Conservation (phyloP, 2,797 vertebrate species). For the Poecile montanus region DNA sequence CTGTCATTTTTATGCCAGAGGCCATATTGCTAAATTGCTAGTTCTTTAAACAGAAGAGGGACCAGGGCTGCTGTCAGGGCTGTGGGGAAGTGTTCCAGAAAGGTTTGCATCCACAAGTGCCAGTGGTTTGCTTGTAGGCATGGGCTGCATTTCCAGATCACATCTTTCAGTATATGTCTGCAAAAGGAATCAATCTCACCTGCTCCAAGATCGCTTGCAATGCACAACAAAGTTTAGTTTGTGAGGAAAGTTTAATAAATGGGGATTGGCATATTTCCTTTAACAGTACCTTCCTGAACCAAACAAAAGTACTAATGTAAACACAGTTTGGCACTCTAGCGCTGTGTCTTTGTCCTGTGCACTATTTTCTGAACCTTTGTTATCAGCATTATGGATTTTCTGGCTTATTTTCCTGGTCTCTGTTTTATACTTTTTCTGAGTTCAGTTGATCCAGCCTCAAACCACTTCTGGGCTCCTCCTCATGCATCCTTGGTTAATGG, state of each 20-base stretch:
- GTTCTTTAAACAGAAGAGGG: background rate
- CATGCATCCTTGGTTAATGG: background rate
- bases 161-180: background rate
- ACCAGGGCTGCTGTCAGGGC: background rate
- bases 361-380: background rate
- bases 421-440: background rate
- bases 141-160: background rate
- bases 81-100: background rate
- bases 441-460: background rate
- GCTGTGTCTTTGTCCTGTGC: background rate
- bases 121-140: background rate
- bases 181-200: background rate
- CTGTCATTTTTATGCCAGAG: background rate
- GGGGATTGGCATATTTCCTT: background rate
- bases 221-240: background rate
- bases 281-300: background rate
- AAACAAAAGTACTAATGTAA: background rate
- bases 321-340: background rate
- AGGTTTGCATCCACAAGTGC: background rate
- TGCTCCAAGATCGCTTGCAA: background rate
- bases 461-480: background rate
- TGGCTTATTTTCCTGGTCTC: background rate
- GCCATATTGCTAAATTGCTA: background rate
- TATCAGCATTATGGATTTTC: background rate
- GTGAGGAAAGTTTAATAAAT: background rate